Percentiles rank a stretch among this genome's conserved stretches.
phyloP scores from a whole-genome alignment of 2,888 invertebrate genomes.

The Melanargia galathea region DNA sequence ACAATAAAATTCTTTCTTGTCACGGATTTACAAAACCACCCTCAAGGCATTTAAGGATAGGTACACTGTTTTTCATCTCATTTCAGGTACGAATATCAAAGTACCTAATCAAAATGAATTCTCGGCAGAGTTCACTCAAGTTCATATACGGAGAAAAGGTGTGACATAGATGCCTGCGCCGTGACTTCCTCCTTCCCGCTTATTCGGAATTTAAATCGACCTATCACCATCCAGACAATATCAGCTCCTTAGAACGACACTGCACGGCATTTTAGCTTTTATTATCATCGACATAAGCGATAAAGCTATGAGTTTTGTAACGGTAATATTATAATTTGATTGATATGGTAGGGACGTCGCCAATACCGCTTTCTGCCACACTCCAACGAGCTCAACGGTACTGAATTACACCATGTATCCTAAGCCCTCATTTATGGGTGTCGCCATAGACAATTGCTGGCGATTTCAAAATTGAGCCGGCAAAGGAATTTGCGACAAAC shows the following conservation, averaged over 20 bases:
- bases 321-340: constrained; percentile 75
- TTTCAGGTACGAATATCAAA: constrained; percentile 21
- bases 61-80: constrained; percentile 11
- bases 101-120: constrained; percentile 46
- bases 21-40: too few species aligned
- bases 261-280: constrained; percentile 53
- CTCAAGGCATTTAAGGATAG: too few species aligned
- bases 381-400: constrained; percentile 76
- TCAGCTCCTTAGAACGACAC: constrained; percentile 40
- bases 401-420: constrained; percentile 75
- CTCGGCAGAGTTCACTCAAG: constrained; percentile 67
- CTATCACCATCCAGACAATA: constrained; percentile 68
- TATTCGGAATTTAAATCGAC: constrained; percentile 80
- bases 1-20: too few species aligned
- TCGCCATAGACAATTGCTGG: constrained; percentile 69
- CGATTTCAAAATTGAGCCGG: constrained; percentile 40
- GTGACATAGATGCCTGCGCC: constrained; percentile 74
- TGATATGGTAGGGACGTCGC: constrained; percentile 76
- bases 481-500: constrained; percentile 44
- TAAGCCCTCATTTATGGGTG: constrained; percentile 74
- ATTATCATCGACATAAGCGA: constrained; percentile 43
- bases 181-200: constrained; percentile 81
- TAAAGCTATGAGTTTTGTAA: constrained; percentile 49
- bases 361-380: constrained; percentile 76
- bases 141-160: constrained; percentile 79